These are phyloP conservation scores for Cacatua alba DNA, from an alignment of 2,113 vertebrate species.

Conservation along the genomic window DNA sequence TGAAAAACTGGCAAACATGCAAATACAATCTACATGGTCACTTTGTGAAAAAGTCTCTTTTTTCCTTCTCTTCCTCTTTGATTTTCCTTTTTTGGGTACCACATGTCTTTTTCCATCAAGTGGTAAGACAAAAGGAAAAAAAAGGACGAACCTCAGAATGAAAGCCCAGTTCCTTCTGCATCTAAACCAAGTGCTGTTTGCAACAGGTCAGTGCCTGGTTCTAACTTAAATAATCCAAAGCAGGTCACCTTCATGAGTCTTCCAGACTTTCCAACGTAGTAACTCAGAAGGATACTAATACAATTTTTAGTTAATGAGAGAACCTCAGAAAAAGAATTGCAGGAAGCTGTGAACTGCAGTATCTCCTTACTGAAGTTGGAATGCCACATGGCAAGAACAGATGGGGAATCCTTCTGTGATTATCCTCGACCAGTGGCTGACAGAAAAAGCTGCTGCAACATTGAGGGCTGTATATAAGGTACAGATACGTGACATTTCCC, in stretches of 20 bases:
- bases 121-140: not conserved
- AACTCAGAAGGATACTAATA: conserved; percentile 33
- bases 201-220: not conserved
- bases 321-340: conserved; percentile 22
- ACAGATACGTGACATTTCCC: not conserved
- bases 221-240: conserved; percentile 1
- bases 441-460: conserved; percentile 42
- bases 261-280: conserved; percentile 17
- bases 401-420: conserved; percentile 61
- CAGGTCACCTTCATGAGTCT: conserved; percentile 24
- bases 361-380: conserved; percentile 38
- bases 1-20: not conserved
- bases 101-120: not conserved
- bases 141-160: not conserved
- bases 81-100: not conserved
- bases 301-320: conserved; percentile 57
- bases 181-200: not conserved
- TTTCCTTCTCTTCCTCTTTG: not conserved
- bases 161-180: not conserved
- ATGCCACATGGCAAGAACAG: conserved; percentile 65
- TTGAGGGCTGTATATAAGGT: conserved; percentile 2
- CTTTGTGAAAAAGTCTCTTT: not conserved
- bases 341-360: conserved; percentile 43
- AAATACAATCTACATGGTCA: not conserved
- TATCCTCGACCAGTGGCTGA: conserved; percentile 59